Percentiles rank a stretch among this genome's conserved stretches.
Conservation (phyloP, 2,113 vertebrate genomes). For the Sylvia atricapilla region DNA sequence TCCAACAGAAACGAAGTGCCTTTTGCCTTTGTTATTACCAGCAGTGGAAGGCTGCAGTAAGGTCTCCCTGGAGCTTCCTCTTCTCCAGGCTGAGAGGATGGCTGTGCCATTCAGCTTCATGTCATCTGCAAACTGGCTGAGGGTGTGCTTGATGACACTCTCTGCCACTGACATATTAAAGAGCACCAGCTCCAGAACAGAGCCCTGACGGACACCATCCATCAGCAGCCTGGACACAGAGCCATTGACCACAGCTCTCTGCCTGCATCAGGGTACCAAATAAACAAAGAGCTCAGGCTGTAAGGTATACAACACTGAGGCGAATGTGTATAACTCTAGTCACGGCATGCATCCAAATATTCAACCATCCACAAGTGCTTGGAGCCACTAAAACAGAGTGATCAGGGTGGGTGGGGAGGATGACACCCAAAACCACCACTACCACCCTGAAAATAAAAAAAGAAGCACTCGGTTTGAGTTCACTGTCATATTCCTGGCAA, state of each 20-base stretch:
- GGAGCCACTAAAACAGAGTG: neutral
- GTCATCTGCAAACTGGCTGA: neutral
- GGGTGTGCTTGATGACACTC: neutral
- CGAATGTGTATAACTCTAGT: neutral
- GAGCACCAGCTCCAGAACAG: neutral
- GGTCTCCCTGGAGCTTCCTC: neutral
- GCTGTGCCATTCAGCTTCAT: neutral
- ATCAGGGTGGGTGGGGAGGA: neutral
- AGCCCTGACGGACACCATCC: neutral
- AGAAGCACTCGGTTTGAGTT: neutral
- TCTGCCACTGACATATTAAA: neutral
- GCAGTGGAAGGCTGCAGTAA: neutral
- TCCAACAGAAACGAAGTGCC: neutral
- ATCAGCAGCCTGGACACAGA: neutral
- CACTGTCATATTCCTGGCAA: neutral
- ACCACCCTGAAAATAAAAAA: conserved; percentile 3
- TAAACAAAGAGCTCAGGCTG: neutral
- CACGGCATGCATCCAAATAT: neutral
- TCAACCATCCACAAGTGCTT: neutral
- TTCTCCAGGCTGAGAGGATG: neutral
- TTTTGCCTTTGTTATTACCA: neutral
- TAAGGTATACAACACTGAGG: neutral
- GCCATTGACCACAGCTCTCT: neutral
- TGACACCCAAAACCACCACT: neutral
- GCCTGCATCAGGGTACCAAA: neutral